Conservation (phyloP, 2,797 vertebrate species). For the Brachymystax lenok region DNA sequence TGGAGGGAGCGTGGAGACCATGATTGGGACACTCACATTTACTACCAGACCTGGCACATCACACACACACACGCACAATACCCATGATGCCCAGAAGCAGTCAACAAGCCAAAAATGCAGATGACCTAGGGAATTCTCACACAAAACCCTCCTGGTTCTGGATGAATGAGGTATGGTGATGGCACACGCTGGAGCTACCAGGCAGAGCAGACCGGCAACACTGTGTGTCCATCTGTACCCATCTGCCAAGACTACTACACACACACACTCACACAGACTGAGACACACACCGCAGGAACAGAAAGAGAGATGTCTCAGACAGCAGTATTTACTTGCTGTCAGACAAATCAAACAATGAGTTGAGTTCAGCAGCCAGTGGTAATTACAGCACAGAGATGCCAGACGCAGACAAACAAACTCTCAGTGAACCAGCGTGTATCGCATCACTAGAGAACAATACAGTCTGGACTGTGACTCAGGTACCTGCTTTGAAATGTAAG, state of each 20-base stretch:
- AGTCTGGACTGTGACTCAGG: not conserved
- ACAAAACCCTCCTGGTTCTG: not conserved
- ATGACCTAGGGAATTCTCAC: not conserved
- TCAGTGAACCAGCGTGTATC: constrained; percentile 35
- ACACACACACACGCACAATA: not conserved
- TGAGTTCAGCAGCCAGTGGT: not conserved
- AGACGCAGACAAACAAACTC: constrained; percentile 49
- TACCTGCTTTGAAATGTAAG: not conserved
- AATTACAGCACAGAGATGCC: not conserved
- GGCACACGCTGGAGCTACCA: not conserved
- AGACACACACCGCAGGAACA: not conserved
- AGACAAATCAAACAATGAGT: not conserved
- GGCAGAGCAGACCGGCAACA: not conserved
- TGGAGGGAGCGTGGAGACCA: no score
- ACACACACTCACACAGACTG: not conserved
- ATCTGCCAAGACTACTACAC: not conserved
- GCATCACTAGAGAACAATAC: not conserved
- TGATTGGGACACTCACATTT: no score
- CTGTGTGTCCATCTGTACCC: not conserved
- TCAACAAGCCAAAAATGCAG: not conserved
- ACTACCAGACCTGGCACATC: constrained; percentile 2
- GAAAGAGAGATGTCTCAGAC: not conserved
- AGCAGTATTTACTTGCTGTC: not conserved
- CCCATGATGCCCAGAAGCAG: not conserved
- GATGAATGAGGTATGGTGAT: not conserved